phyloP scores from a whole-genome alignment of 2,888 invertebrate species.

The Drosophila mayaguana region DNA sequence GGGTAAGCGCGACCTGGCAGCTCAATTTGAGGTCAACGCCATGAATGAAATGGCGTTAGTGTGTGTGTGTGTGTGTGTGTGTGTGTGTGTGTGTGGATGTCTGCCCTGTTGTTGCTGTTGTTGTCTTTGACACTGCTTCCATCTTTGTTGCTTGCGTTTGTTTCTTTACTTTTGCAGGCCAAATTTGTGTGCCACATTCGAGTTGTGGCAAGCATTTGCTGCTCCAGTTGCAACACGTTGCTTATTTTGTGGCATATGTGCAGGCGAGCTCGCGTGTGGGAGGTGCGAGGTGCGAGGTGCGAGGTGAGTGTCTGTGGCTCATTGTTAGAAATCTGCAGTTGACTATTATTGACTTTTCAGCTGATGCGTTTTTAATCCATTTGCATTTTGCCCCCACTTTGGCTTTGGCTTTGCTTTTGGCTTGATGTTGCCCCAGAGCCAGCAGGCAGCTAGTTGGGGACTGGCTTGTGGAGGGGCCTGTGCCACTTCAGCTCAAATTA shows the following conservation, averaged over 20 bases:
- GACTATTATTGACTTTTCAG: conserved; percentile 34
- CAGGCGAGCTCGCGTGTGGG: conserved; percentile 2
- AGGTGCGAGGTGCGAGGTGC: background rate
- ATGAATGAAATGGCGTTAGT: conserved; percentile 62
- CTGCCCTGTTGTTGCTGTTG: conserved; percentile 15
- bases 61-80: conserved; percentile 17
- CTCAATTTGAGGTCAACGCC: conserved; percentile 64
- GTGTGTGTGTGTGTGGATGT: conserved; percentile 14
- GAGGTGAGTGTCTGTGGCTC: conserved; percentile 19
- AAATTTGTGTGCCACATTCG: conserved; percentile 54
- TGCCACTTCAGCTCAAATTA: conserved; percentile 34
- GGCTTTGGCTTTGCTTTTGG: too few relatives aligned
- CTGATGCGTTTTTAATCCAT: conserved; percentile 13
- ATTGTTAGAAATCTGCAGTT: conserved; percentile 32
- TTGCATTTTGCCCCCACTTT: background rate
- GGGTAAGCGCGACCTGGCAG: conserved; percentile 20
- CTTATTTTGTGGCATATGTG: background rate
- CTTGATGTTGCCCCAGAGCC: background rate
- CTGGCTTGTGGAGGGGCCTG: background rate
- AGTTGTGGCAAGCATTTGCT: conserved; percentile 19
- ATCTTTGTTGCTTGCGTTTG: conserved; percentile 71
- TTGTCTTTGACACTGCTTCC: conserved; percentile 52
- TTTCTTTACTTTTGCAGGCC: conserved; percentile 52
- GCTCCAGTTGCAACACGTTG: conserved; percentile 34
- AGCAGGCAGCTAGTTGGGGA: background rate